These are phyloP conservation scores for Heliangelus exortis DNA, from an alignment of 2,797 vertebrate genomes.

Conservation along the genomic window DNA sequence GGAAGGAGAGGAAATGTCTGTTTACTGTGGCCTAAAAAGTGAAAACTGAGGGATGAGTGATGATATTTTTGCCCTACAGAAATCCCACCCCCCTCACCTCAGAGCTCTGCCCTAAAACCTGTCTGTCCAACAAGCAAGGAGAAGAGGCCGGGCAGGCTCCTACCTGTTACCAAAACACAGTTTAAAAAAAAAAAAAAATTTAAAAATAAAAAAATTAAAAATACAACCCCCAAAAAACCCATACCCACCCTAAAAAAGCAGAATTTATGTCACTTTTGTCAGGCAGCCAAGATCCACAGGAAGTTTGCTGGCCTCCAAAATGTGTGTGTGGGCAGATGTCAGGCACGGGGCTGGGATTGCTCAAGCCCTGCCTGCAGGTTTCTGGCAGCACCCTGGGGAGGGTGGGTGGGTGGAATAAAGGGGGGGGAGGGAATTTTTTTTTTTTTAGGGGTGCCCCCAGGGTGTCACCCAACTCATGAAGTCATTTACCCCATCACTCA, in stretches of 20 bases:
- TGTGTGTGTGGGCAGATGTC: constrained; percentile 49
- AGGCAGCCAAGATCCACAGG: constrained; percentile 52
- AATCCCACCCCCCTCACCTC: background rate
- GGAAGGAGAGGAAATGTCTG: background rate
- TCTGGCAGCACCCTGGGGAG: background rate
- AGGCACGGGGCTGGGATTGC: constrained; percentile 26
- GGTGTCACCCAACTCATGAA: too few relatives aligned
- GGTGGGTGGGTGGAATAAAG: too few relatives aligned
- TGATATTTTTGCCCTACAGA: background rate
- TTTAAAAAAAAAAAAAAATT: background rate
- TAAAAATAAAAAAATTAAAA: too few relatives aligned
- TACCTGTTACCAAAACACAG: constrained; percentile 7
- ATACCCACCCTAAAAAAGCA: constrained; percentile 5
- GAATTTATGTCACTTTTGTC: constrained; percentile 29
- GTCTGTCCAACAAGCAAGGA: accelerated
- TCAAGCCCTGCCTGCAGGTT: background rate
- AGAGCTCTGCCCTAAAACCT: background rate
- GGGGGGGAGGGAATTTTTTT: too few relatives aligned
- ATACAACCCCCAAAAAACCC: too few relatives aligned
- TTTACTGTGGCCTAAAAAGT: background rate
- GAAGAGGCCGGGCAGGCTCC: background rate
- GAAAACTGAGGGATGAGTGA: accelerated
- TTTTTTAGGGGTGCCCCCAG: too few relatives aligned
- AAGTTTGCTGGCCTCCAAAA: constrained; percentile 43
- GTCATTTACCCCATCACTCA: too few relatives aligned